A percentile compares a stretch with the other conserved stretches of the same genome.
Conservation (phyloP, 2,888 invertebrate genomes). For the Orchesella flavescens region DNA sequence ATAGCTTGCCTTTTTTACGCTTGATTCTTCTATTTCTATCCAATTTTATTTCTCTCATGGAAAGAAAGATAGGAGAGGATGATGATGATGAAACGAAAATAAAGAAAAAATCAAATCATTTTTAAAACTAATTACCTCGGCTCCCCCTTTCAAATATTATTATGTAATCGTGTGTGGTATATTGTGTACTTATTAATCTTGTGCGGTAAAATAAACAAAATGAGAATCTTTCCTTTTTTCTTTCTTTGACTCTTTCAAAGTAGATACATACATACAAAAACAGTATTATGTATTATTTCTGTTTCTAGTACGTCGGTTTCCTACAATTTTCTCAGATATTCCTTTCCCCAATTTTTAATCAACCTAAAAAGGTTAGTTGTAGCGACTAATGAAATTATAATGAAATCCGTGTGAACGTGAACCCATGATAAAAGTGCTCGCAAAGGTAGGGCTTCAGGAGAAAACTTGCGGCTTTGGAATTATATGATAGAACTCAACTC, state of each 20-base stretch:
- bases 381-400: constrained; percentile 39
- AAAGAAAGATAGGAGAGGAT: too few relatives aligned
- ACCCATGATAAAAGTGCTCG: constrained; percentile 18
- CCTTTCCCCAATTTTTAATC: neutral
- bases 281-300: neutral
- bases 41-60: too few relatives aligned
- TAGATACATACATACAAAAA: neutral
- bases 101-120: constrained; percentile 23
- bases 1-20: neutral
- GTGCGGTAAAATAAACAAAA: neutral
- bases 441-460: neutral
- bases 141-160: neutral
- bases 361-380: neutral
- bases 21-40: neutral
- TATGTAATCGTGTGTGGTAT: constrained; percentile 44
- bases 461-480: constrained; percentile 5
- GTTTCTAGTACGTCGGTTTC: neutral
- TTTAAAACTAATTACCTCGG: constrained; percentile 31
- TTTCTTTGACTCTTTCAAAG: neutral
- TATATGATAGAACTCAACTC: neutral
- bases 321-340: neutral
- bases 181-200: neutral
- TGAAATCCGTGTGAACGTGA: constrained; percentile 50
- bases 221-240: neutral
- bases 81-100: constrained; percentile 19